Evolutionary conservation across 2,888 invertebrate genomes (phyloP).

Genomic region (Alentia gelatinosa): DNA sequence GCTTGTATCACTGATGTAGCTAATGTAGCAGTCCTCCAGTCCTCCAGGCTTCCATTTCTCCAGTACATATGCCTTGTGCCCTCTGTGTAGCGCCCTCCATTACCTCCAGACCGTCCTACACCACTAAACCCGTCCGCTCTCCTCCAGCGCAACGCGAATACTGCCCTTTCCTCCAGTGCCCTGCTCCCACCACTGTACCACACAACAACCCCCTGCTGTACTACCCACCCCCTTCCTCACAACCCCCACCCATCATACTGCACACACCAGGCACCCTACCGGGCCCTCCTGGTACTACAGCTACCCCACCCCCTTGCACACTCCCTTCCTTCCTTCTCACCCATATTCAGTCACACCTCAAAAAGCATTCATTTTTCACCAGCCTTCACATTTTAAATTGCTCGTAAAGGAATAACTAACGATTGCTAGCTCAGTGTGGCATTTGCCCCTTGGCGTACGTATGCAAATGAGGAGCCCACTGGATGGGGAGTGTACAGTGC

Average conservation of each 20-base stretch:
- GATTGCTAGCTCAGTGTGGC: neutral
- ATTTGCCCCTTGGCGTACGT: neutral
- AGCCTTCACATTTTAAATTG: neutral
- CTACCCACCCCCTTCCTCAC: neutral
- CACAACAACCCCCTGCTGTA: neutral
- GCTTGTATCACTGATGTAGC: too few relatives aligned
- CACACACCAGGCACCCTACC: neutral
- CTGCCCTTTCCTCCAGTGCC: neutral
- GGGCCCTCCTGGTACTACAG: conserved; percentile 4
- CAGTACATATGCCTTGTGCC: neutral
- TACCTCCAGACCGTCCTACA: neutral
- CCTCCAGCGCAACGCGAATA: neutral
- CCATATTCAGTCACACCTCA: neutral
- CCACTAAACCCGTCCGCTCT: neutral
- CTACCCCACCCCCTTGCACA: neutral
- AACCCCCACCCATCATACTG: neutral
- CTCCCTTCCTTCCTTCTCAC: neutral
- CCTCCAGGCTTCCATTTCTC: neutral
- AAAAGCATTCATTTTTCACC: neutral
- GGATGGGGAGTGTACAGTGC: neutral
- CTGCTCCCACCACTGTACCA: neutral
- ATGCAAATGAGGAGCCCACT: neutral
- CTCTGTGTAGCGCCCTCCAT: neutral
- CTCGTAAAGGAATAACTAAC: neutral
- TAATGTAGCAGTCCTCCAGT: too few relatives aligned